Conservation (phyloP, 2,113 vertebrate species). For the Tragelaphus imberbis region DNA sequence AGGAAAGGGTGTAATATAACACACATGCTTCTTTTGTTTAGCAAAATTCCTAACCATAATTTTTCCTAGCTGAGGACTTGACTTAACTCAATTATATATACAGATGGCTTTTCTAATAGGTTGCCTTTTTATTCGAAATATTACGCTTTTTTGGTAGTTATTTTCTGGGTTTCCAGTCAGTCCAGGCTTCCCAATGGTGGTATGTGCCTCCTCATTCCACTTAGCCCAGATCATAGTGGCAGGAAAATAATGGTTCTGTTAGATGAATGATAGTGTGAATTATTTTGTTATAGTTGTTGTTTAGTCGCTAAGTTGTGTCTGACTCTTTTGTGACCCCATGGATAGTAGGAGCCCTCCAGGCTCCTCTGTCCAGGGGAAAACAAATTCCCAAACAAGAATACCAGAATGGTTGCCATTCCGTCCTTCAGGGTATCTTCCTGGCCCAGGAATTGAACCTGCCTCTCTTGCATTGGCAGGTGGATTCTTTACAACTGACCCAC, state of each 20-base stretch:
- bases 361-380: not conserved
- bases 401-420: rapidly evolving
- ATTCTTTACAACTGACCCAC: not conserved
- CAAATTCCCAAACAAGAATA: not conserved
- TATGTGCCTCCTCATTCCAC: not conserved
- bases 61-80: not conserved
- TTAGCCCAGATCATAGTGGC: not conserved
- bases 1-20: conserved; percentile 13
- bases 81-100: not conserved
- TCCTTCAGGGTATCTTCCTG: not conserved
- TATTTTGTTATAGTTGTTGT: not conserved
- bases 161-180: not conserved
- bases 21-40: conserved; percentile 56
- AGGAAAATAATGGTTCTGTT: not conserved
- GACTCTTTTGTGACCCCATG: not conserved
- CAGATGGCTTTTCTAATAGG: not conserved
- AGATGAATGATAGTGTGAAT: not conserved
- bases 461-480: not conserved
- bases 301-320: not conserved
- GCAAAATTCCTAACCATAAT: conserved; percentile 34
- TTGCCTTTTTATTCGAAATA: not conserved
- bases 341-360: not conserved
- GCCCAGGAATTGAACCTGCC: rapidly evolving
- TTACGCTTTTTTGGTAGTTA: not conserved
- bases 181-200: not conserved